A percentile compares a stretch with the other conserved stretches of the same genome.
Evolutionary conservation across 2,797 vertebrate species (phyloP).

Genomic region (Sus cebifrons): DNA sequence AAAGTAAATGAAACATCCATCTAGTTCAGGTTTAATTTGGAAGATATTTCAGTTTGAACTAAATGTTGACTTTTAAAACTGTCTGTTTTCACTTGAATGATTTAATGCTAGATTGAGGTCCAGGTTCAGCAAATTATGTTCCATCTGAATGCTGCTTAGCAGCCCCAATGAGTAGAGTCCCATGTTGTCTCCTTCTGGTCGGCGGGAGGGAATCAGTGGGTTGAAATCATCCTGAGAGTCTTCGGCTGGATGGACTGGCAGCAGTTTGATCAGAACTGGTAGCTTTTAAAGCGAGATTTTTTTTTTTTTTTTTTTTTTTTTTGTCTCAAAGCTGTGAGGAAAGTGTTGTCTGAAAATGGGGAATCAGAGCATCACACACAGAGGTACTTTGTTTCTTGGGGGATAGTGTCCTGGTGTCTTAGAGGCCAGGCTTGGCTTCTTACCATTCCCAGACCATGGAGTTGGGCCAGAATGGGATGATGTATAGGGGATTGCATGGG

Average conservation of each 20-base stretch:
- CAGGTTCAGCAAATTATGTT: slow-evolving; percentile 44
- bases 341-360: background rate
- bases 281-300: background rate
- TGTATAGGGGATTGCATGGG: background rate
- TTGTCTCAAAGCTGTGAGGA: background rate
- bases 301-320: background rate
- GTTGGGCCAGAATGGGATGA: background rate
- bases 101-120: background rate
- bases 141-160: background rate
- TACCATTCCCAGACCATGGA: background rate
- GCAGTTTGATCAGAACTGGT: background rate
- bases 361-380: background rate
- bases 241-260: background rate
- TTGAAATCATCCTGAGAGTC: slow-evolving; percentile 1
- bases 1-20: background rate
- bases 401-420: background rate
- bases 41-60: slow-evolving; percentile 32
- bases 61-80: slow-evolving; percentile 31
- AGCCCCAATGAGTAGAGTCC: background rate
- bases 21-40: slow-evolving; percentile 48
- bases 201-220: background rate
- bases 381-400: background rate
- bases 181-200: background rate
- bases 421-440: background rate
- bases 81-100: slow-evolving; percentile 55